These are phyloP conservation scores for Petrocephalus sullivani DNA, from an alignment of 2,797 vertebrate species.

Conservation along the genomic window DNA sequence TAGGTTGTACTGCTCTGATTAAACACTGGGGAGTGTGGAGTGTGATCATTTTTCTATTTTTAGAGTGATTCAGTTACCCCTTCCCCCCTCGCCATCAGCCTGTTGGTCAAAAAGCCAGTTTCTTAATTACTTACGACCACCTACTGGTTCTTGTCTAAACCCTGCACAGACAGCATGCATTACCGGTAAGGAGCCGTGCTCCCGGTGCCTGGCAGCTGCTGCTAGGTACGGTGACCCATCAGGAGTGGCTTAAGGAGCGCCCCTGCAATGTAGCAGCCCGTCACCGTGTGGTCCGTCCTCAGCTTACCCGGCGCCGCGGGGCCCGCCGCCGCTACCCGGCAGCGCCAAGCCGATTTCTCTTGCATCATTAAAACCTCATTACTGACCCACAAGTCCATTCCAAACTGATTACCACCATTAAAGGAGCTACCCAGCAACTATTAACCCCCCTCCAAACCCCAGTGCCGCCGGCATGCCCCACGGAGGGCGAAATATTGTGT, in stretches of 20 bases:
- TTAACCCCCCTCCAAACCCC: background rate
- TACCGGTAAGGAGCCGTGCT: background rate
- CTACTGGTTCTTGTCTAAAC: conserved; percentile 9
- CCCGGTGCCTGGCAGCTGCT: background rate
- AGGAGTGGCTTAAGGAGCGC: background rate
- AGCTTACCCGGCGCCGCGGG: background rate
- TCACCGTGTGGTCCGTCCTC: background rate
- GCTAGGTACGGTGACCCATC: conserved; percentile 12
- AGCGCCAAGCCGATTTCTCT: conserved; percentile 15
- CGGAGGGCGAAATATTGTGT: background rate
- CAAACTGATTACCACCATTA: conserved; percentile 43
- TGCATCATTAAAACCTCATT: conserved; percentile 28
- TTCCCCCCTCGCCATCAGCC: background rate
- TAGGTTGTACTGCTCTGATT: background rate
- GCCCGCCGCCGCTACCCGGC: background rate
- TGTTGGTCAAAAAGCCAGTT: conserved; percentile 2
- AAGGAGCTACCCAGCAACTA: background rate
- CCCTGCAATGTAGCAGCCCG: background rate
- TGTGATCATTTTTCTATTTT: background rate
- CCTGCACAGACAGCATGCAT: background rate
- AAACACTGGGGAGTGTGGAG: background rate
- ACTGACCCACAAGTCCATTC: conserved; percentile 36
- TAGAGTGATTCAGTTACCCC: background rate
- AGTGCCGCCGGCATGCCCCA: background rate
- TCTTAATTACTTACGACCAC: conserved; percentile 9